A percentile compares a stretch with the other conserved stretches of the same genome.
Evolutionary conservation across 2,888 invertebrate species (phyloP).

Genomic region (Tridacna crocea): DNA sequence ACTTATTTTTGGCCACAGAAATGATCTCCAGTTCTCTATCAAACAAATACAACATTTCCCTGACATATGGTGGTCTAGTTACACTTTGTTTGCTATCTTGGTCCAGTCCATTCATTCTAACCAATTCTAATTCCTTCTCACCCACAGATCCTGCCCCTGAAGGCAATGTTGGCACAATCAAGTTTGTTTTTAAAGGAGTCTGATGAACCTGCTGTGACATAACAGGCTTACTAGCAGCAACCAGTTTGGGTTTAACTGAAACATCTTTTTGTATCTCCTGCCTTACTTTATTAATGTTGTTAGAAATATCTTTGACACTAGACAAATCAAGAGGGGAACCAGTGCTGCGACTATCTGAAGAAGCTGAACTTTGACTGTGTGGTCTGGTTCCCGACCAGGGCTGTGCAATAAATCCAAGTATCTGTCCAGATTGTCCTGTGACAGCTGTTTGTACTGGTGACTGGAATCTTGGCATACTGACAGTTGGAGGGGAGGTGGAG

Average conservation of each 20-base stretch:
- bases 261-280: conserved; percentile 34
- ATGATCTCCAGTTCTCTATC: conserved; percentile 79
- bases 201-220: conserved; percentile 18
- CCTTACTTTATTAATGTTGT: conserved; percentile 40
- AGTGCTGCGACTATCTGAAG: conserved; percentile 62
- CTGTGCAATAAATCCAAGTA: conserved; percentile 43
- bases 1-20: conserved; percentile 77
- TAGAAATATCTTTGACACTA: conserved; percentile 60
- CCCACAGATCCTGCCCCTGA: not conserved
- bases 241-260: conserved; percentile 21
- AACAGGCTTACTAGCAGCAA: conserved; percentile 28
- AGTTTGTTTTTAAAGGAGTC: conserved; percentile 17
- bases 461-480: conserved; percentile 55
- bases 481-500: conserved; percentile 57
- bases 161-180: not conserved
- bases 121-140: not conserved
- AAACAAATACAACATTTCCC: conserved; percentile 74
- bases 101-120: not conserved
- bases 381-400: conserved; percentile 41
- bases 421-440: conserved; percentile 30
- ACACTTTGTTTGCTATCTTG: not conserved
- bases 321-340: conserved; percentile 75
- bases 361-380: conserved; percentile 53
- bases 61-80: conserved; percentile 70
- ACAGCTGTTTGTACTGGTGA: conserved; percentile 42